Evolutionary conservation across 2,888 invertebrate genomes (phyloP).

Genomic region (Drosophila pseudotakahashii): DNA sequence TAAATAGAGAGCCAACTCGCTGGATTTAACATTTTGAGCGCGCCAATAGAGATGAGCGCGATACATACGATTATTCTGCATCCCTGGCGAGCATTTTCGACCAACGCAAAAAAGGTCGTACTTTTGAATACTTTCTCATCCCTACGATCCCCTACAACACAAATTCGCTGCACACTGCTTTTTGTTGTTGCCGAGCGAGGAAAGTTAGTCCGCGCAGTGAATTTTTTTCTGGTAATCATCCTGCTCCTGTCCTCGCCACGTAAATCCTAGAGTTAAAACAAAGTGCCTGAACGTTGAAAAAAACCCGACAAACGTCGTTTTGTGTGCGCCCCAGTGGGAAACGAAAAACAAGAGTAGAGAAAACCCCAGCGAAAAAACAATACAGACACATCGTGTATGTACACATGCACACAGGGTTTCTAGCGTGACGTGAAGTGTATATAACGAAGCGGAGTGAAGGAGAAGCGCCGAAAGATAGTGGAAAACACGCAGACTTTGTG

Average conservation of each 20-base stretch:
- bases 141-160: too few species aligned
- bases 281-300: background rate
- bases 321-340: constrained; percentile 43
- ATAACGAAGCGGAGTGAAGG: constrained; percentile 40
- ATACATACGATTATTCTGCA: too few species aligned
- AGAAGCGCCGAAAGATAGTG: constrained; percentile 63
- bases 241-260: constrained; percentile 40
- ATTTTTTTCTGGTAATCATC: constrained; percentile 79
- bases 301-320: constrained; percentile 43
- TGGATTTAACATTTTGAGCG: too few species aligned
- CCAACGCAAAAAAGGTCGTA: too few species aligned
- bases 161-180: constrained; percentile 18
- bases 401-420: constrained; percentile 49
- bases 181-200: constrained; percentile 43
- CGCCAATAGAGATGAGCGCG: too few species aligned
- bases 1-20: too few species aligned
- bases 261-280: background rate
- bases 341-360: constrained; percentile 2
- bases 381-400: constrained; percentile 49
- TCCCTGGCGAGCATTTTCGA: too few species aligned
- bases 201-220: constrained; percentile 67
- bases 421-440: constrained; percentile 73
- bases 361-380: constrained; percentile 48
- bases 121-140: too few species aligned
- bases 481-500: constrained; percentile 73